These are phyloP conservation scores for Epirrhoe tristata DNA, from an alignment of 2,888 invertebrate genomes.

Conservation along the genomic window DNA sequence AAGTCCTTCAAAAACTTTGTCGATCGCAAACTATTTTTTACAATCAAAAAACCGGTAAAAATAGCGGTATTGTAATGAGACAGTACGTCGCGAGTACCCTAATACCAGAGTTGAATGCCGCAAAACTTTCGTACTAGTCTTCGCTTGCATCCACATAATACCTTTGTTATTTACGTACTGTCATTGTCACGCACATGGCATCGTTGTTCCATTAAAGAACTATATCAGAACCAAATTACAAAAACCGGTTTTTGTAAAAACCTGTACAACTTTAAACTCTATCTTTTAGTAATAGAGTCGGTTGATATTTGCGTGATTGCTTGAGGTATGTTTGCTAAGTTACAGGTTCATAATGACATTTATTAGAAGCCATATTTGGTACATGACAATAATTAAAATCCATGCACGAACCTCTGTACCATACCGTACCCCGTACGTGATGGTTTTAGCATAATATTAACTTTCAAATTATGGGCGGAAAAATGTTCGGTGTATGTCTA, in stretches of 20 bases:
- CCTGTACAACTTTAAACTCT: slow-evolving; percentile 44
- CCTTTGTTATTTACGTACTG: slow-evolving; percentile 75
- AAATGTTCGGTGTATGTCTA: slow-evolving; percentile 56
- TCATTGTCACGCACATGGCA: slow-evolving; percentile 83
- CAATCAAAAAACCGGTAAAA: slow-evolving; percentile 30
- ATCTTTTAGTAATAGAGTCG: slow-evolving; percentile 12
- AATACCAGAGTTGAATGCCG: slow-evolving; percentile 47
- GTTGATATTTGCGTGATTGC: slow-evolving; percentile 19
- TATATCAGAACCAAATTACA: slow-evolving; percentile 62
- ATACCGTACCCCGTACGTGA: slow-evolving; percentile 77
- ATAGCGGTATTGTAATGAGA: slow-evolving; percentile 43
- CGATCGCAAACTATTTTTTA: slow-evolving; percentile 41
- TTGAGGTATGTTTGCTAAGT: slow-evolving; percentile 53
- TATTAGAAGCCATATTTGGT: slow-evolving; percentile 83
- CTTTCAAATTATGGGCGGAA: slow-evolving; percentile 67
- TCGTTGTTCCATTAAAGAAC: slow-evolving; percentile 81
- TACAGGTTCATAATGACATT: slow-evolving; percentile 83
- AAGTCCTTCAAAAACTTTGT: slow-evolving; percentile 41
- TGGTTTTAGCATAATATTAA: slow-evolving; percentile 76
- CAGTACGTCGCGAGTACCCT: slow-evolving; percentile 38
- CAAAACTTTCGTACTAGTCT: slow-evolving; percentile 63
- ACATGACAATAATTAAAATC: slow-evolving; percentile 85
- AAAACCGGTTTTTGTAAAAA: slow-evolving; percentile 22
- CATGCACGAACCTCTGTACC: slow-evolving; percentile 82
- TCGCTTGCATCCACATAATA: slow-evolving; percentile 70